Base-by-base conservation (phyloP, 2,113 vertebrate species). In the Psilopogon haemacephalus region DNA sequence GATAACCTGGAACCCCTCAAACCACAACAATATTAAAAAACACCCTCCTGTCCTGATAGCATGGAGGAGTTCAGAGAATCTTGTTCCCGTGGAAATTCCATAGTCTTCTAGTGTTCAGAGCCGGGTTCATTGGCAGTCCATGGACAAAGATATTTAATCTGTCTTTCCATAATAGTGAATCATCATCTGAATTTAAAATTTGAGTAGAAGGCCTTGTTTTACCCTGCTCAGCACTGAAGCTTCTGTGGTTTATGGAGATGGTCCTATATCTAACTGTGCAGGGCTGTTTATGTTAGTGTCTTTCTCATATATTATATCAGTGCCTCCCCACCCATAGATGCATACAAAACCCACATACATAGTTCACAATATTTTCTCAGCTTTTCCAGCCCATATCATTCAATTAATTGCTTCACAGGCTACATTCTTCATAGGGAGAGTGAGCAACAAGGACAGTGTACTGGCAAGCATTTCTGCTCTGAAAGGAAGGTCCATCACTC, bases 101-200 rank as follows among this genome's bases (percentile, higher is more conserved):
- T 83, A 84, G 35, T 73, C 19, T 78, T 86, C 80, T 82, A 20
- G 40, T 65, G 30, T 92, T 91, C 89, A 95, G 71, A 94, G 16
- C 72, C 70, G 90, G 88, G 68, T 91, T 95, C 69, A 80, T 82
- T 93, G 95, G 65, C n/a, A 94, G 71, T 83, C 81, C 85, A 24
- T 68, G 52, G 82, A 55, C 63, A 89, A 92, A 95, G 72, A 37
- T 89, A 84, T 82, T 97, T 95, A 95, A 95, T 91, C 18, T 20
- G 55, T 84, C 82, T 65, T 97, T 93, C 40, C 64, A 24, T 95
- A 95, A 85, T 21, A 86, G 52, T 68, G 85, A 95, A 91, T 95
- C 76, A 90, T 68, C 58, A 70, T 35, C 50, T 67, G 89, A 92
- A 86, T 95, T 97, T 93, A 90, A 96, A 96, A 96, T 96, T 94